These are phyloP conservation scores for Oryzias melastigma DNA, from an alignment of 2,113 vertebrate genomes.

Conservation along the genomic window DNA sequence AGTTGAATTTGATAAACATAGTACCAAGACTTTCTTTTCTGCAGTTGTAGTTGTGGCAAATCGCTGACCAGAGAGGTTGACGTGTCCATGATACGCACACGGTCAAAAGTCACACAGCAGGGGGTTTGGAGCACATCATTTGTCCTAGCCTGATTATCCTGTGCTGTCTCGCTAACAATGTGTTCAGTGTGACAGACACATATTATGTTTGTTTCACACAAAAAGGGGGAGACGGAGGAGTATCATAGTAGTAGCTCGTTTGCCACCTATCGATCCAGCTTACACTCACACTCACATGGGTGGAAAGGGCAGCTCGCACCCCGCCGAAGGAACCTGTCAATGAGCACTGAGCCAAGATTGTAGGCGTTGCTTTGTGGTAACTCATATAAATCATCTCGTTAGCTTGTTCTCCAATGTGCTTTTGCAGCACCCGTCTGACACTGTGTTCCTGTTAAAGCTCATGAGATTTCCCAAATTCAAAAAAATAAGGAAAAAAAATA, in stretches of 20 bases:
- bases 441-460: slow-evolving; percentile 44
- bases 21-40: background rate
- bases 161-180: slow-evolving; percentile 64
- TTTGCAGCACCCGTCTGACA: slow-evolving; percentile 50
- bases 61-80: slow-evolving; percentile 5
- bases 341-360: background rate
- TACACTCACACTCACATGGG: slow-evolving; percentile 1
- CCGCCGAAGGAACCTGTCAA: slow-evolving; percentile 1
- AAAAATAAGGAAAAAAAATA: background rate
- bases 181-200: slow-evolving; percentile 36
- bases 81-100: background rate
- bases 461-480: slow-evolving; percentile 52
- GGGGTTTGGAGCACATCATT: slow-evolving; percentile 48
- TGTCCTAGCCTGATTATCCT: slow-evolving; percentile 55
- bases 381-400: slow-evolving; percentile 59
- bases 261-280: slow-evolving; percentile 42
- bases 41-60: background rate
- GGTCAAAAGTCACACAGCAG: slow-evolving; percentile 56
- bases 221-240: slow-evolving; percentile 37
- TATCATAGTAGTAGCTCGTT: slow-evolving; percentile 27
- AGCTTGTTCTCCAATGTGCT: slow-evolving; percentile 51
- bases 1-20: slow-evolving; percentile 13
- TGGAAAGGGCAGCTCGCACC: slow-evolving; percentile 31
- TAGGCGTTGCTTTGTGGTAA: slow-evolving; percentile 13
- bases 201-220: slow-evolving; percentile 24